Base-by-base conservation (phyloP, 2,888 invertebrate species). In the Heteromyza rotundicornis region DNA sequence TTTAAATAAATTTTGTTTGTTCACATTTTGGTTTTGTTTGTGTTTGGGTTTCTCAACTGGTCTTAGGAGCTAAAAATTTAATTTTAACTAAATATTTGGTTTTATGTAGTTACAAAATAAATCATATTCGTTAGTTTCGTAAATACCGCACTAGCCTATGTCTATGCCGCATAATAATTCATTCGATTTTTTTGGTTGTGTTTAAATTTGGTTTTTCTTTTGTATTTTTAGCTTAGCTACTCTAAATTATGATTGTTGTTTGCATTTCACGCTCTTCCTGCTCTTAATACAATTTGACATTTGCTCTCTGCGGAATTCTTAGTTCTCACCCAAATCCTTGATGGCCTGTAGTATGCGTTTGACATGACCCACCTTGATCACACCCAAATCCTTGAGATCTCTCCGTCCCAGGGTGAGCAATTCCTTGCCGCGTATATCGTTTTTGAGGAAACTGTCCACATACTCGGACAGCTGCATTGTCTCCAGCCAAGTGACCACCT, bases 351-450 rank as follows among this genome's bases (percentile, higher is more conserved):
- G 88, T 70, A 98, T 93, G 76, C 98, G 88, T 84, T 98, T 98
- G 27, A 97, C 91, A 81, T 98, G 98, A 0, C 98, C 98, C 56
- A 98, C 94, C 85, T 98, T 98, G 10, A 91, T 91, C 58, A 98
- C 91, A 8, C 97, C 97, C 51, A 98, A 86, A 69, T 98, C 98
- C 80, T 95, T 90, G 2, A 94, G 86, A 81, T 95, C 94, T 16
- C 95, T 86, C 57, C 96, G 86, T 2, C 95, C 95, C 61, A 98
- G 84, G 0, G 92, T 90, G 2, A 96, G 86, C 27, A 98, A 86
- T 80, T 97, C 97, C 35, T 92, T 87, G 1, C 97, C 98, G 32
- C 95, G 89, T 74, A 98, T 92, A 84, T 98, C 97, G 80, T 98
- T 94, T 60, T 90, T 89, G 19, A 91, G 87, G 80, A 98, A 98